These are phyloP conservation scores for Pachypeltis micranthus DNA, from an alignment of 1,140 invertebrate genomes.

Conservation along the genomic window DNA sequence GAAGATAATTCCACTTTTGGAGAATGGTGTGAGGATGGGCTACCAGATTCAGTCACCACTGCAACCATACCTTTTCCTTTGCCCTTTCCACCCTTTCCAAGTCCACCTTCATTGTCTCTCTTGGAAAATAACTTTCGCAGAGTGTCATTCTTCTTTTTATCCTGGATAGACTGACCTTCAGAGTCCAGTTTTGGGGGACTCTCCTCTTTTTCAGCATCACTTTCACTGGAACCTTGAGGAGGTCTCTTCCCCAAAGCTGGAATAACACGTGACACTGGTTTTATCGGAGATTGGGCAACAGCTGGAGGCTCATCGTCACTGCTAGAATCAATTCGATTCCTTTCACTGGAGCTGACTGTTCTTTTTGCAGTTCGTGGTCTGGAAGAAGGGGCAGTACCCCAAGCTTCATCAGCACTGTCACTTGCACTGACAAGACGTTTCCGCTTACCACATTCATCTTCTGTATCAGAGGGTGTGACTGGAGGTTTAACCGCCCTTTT, in stretches of 20 bases:
- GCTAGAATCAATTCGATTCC: slow-evolving; percentile 16
- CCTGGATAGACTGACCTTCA: slow-evolving; percentile 44
- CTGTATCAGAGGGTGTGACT: slow-evolving; percentile 23
- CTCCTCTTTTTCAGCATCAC: slow-evolving; percentile 30
- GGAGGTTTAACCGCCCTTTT: slow-evolving; percentile 20
- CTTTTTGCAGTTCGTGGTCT: slow-evolving; percentile 18
- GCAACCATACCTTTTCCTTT: slow-evolving; percentile 31
- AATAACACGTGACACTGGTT: slow-evolving; percentile 23
- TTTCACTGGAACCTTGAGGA: slow-evolving; percentile 21
- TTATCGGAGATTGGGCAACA: slow-evolving; percentile 20
- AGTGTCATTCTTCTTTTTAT: slow-evolving; percentile 59
- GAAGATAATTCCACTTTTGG: slow-evolving; percentile 5
- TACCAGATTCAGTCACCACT: slow-evolving; percentile 13
- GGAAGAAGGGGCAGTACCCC: slow-evolving; percentile 2
- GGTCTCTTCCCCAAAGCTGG: slow-evolving; percentile 23
- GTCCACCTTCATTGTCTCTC: slow-evolving; percentile 43
- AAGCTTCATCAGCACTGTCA: slow-evolving; percentile 20
- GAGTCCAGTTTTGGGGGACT: slow-evolving; percentile 42
- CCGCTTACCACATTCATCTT: slow-evolving; percentile 23
- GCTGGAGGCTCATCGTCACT: slow-evolving; percentile 25
- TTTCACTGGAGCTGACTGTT: slow-evolving; percentile 18
- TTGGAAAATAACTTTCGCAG: slow-evolving; percentile 52
- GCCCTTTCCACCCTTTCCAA: slow-evolving; percentile 44
- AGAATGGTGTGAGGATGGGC: background rate
- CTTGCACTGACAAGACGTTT: slow-evolving; percentile 17